Conservation (phyloP, 2,888 invertebrate genomes). For the Tiphia femorata region DNA sequence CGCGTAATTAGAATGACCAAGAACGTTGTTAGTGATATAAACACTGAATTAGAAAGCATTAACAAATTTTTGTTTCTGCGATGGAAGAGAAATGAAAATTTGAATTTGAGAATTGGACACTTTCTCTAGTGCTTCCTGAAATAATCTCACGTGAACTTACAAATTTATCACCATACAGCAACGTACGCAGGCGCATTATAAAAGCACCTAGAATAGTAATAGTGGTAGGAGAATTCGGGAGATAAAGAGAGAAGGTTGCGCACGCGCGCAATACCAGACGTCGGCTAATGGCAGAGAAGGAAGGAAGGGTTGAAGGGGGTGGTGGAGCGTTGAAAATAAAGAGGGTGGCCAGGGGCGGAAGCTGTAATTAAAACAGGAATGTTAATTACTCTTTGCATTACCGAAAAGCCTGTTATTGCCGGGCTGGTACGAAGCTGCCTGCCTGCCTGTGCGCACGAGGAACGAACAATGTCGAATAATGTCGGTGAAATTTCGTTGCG, state of each 20-base stretch:
- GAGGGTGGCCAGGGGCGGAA: constrained; percentile 47
- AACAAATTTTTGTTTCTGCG: no score
- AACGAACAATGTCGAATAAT: constrained; percentile 24
- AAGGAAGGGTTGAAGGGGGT: constrained; percentile 43
- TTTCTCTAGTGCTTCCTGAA: no score
- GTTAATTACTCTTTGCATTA: constrained; percentile 68
- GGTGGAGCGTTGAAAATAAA: constrained; percentile 58
- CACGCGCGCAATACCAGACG: constrained; percentile 25
- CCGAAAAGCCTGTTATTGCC: constrained; percentile 62
- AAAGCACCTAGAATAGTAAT: no score
- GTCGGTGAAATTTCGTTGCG: background rate
- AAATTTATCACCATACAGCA: no score
- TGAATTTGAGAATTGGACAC: no score
- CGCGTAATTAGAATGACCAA: no score
- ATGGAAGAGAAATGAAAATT: no score
- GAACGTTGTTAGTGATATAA: no score
- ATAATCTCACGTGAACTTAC: no score
- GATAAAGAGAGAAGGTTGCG: constrained; percentile 3
- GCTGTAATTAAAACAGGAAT: constrained; percentile 68
- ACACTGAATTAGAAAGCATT: no score
- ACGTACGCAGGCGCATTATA: no score
- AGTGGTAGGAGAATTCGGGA: no score
- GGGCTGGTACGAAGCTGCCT: constrained; percentile 33
- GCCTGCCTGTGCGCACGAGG: constrained; percentile 21
- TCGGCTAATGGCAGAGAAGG: constrained; percentile 55